Evolutionary conservation across 2,888 invertebrate species (phyloP).

Genomic region (Dugesia japonica): DNA sequence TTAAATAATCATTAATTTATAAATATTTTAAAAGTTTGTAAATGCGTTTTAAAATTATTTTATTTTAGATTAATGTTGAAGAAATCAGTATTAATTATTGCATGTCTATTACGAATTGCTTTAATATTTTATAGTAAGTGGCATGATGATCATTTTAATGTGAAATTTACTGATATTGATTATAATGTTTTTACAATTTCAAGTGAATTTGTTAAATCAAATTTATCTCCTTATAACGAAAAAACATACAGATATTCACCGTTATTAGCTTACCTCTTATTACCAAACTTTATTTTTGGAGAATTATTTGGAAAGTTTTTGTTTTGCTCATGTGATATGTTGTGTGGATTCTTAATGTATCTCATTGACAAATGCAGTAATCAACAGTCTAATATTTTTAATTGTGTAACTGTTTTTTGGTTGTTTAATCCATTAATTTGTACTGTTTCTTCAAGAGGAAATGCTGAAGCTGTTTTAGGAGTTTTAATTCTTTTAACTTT

Average conservation of each 20-base stretch:
- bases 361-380: not conserved
- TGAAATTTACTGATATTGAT: slow-evolving; percentile 86
- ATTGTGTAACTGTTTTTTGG: slow-evolving; percentile 53
- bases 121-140: slow-evolving; percentile 62
- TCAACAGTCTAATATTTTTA: not conserved
- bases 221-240: slow-evolving; percentile 67
- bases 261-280: slow-evolving; percentile 63
- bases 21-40: no score
- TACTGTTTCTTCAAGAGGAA: slow-evolving; percentile 78
- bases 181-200: slow-evolving; percentile 90
- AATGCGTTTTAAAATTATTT: no score
- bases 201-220: slow-evolving; percentile 59
- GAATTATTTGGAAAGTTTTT: slow-evolving; percentile 64
- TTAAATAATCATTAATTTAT: no score
- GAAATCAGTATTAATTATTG: slow-evolving; percentile 39
- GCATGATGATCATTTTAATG: slow-evolving; percentile 57
- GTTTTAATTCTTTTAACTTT: slow-evolving; percentile 65
- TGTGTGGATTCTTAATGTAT: slow-evolving; percentile 57
- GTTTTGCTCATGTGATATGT: slow-evolving; percentile 64
- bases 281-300: slow-evolving; percentile 63
- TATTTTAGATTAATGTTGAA: no score
- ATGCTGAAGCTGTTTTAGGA: slow-evolving; percentile 76
- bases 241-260: slow-evolving; percentile 89
- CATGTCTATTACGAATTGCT: slow-evolving; percentile 55
- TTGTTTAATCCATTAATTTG: slow-evolving; percentile 81